Evolutionary conservation across 2,888 invertebrate genomes (phyloP), one percentile per base, ranked within the genome.

Genomic region (Hybos culiciformis): DNA sequence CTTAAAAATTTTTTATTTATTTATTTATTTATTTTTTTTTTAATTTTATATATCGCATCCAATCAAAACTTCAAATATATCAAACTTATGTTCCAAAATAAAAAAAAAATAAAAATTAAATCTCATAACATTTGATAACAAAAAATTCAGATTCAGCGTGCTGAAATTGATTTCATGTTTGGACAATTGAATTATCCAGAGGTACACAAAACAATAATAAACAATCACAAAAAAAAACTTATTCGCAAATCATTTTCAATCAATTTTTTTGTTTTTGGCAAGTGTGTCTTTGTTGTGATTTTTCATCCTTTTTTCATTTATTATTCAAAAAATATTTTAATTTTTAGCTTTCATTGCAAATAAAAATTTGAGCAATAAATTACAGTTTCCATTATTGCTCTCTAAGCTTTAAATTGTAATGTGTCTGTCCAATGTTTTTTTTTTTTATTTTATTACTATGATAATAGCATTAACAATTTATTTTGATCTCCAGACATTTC

Each of bases 141-240:
- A 29, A 24, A 43, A 32, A 39, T 45, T 48, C 83, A 88, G 88
- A 87, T 75, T 75, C 84, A 82, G 75, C 85, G 86, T 66, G 77
- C 84, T 70, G 88, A 88, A 80, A 82, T 88, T 72, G 87, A 87
- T 73, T 85, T 85, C 70, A 83, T 80, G 68, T 83, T 84, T 74
- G 87, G 87, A 73, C 56, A 55, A 54, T 60, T 49, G 53, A 50
- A 38, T 39, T 54, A 52, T 46, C 80, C 80, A 70, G 84, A 87
- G 86, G 87, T 87, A 80, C 73, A 31, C 40, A 37, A 21, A n/a
- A 19, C 8, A 40, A 32, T 14, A 18, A 20, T 31, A n/a, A 39
- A n/a, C 11, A 45, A 50, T 24, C 43, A 14, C n/a, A 12, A 19
- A 39, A 46, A 23, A 43, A 44, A 29, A 38, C 15, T 15, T 29